Evolutionary conservation across 2,888 invertebrate genomes (phyloP), one percentile per base, ranked within the genome.

Genomic region (Synergus itoensis): DNA sequence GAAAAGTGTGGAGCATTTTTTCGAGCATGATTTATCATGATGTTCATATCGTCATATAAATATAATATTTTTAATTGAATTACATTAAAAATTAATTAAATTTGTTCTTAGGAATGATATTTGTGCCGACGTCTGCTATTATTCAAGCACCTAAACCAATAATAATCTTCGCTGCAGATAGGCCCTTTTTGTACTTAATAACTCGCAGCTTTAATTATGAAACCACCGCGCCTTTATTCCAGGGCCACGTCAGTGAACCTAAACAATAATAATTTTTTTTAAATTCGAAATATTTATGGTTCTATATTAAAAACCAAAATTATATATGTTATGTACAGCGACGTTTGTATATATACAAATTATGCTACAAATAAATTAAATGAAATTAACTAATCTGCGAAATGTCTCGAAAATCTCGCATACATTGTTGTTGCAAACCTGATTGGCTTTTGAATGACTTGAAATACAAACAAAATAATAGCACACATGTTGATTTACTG

Each of bases 121-220:
- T 69, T 12, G 18, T 2, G 12, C 1, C 4, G 18, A 45, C n/a
- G 12, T 1, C 21, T 14, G 21, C 12, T 43, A 1, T 2, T 14
- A 21, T 21, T 12, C 0, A 14, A 43, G 7, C 21, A 11, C 67
- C 12, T 53, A 8, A 8, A 21, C 43, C 18, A 67, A 5, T 21
- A 67, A 5, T 21, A 43, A 45, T 45, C 40, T 67, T 67, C 43
- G 5, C 67, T 69, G 45, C 28, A 21, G 69, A 69, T 43, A 69
- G 28, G 45, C 45, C 69, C 45, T 69, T 69, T 21, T 45, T 45
- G 21, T 67, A 67, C 45, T 67, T 43, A 21, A 45, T 67, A 45
- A 67, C 8, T 45, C 14, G 21, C 7, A 67, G 16, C 8, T 45
- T 21, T 18, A 18, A 43, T 14, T 18, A 18, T 45, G 21, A 12